Base-by-base conservation (phyloP, 2,797 vertebrate genomes). In the Gallinago stenura region DNA sequence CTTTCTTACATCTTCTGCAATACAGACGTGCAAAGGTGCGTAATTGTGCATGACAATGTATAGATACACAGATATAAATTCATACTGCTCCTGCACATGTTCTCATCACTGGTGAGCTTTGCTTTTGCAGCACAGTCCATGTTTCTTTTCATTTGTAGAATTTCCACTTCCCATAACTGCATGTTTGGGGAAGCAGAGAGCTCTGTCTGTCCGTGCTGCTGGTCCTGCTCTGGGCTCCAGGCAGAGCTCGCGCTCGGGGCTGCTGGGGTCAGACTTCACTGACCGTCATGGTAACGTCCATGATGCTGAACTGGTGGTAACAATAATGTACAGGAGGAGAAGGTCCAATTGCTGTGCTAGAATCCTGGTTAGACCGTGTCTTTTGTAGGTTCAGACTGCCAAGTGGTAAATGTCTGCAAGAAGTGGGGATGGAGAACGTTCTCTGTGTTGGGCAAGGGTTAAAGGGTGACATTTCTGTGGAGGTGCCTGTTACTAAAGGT, bases 21-120 rank as follows among this genome's bases (percentile, higher is more conserved):
- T 3, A 28, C 8, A 31, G 2, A 1, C 5, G 1, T 10, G 25
- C 26, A 16, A 13, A 43, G 16, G 24, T 33, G 25, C 26, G 5
- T 20, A 28, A 61, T 39, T 69, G 31, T n/a, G 14, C 26, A 10
- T 2, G 10, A 12, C 31, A 30, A 11, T 24, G 33, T 24, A 20
- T 21, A 20, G 56, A 25, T 28, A 31, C 3, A 7, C 33, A 9
- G 13, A 15, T 24, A 31, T 6, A 54, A 69, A 39, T 60, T 45
- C 28, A 14, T 39, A 26, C 7, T 25, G 39, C 13, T 66, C 31
- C 7, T 64, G 77, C 24, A 50, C 18, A 8, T 45, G 15, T 60
- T 73, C 50, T 39, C 30, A 25, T 25, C 53, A 21, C 24, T 33
- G 18, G 12, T 6, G 17, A 53, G n/a, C 31, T 57, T 64, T 62